Percentiles rank a stretch among this genome's conserved stretches.
Evolutionary conservation across 2,797 vertebrate genomes (phyloP).

Genomic region (Linurgus olivaceus): DNA sequence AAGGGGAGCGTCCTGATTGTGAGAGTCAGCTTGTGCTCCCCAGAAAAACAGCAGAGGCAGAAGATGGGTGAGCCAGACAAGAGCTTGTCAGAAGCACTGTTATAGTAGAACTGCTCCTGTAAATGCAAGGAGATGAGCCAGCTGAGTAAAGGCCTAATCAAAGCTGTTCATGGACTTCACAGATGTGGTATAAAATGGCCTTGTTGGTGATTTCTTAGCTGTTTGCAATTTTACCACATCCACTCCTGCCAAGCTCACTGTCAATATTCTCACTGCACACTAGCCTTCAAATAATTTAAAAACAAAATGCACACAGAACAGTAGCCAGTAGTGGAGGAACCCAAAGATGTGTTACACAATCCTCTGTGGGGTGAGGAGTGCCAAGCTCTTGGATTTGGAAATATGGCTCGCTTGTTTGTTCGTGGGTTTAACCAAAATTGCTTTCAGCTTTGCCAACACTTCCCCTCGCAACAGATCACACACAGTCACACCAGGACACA

Average conservation of each 20-base stretch:
- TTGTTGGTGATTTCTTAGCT: not conserved
- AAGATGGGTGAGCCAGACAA: not conserved
- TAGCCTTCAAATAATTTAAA: not conserved
- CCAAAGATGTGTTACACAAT: not conserved
- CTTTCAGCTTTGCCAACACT: slow-evolving; percentile 27
- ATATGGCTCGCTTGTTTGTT: not conserved
- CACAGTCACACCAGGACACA: not conserved
- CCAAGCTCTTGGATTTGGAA: not conserved
- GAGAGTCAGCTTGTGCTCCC: not conserved
- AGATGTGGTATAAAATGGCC: not conserved
- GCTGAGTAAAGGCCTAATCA: not conserved
- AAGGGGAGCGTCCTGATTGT: not conserved
- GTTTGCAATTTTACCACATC: not conserved
- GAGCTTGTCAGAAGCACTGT: not conserved
- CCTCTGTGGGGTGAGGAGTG: not conserved
- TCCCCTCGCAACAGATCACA: not conserved
- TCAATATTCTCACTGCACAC: not conserved
- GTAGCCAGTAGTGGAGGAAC: not conserved
- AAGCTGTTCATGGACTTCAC: not conserved
- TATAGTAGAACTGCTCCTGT: not conserved
- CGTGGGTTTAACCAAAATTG: slow-evolving; percentile 39
- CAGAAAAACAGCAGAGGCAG: not conserved
- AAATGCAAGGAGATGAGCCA: not conserved
- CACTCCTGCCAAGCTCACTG: not conserved
- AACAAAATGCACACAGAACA: not conserved